A percentile compares a stretch with the other conserved stretches of the same genome.
Conservation (phyloP, 2,797 vertebrate genomes). For the Squalus acanthias region DNA sequence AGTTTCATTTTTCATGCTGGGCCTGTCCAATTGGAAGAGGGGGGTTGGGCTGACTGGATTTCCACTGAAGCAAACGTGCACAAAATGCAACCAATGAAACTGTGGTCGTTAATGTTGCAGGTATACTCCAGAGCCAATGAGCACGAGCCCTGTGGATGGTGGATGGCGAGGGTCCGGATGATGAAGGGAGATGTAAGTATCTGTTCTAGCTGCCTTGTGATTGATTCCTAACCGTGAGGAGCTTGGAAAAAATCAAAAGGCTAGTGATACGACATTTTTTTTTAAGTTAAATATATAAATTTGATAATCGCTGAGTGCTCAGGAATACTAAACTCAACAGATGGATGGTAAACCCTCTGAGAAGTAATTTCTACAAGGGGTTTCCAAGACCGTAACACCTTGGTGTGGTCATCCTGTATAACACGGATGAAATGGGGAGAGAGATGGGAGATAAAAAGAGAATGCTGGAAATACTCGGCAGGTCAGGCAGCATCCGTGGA, state of each 20-base stretch:
- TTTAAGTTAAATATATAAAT: too few relatives aligned
- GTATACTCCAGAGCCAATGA: conserved; percentile 86
- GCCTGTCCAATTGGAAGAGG: background rate
- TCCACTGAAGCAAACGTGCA: background rate
- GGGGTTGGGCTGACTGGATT: background rate
- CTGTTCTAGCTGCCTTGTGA: background rate
- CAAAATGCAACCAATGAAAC: background rate
- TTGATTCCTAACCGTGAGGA: background rate
- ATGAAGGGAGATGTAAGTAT: conserved; percentile 84
- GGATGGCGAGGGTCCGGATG: conserved; percentile 85
- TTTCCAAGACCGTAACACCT: background rate
- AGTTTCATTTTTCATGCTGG: too few relatives aligned
- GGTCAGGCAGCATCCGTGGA: too few relatives aligned
- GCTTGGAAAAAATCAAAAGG: background rate
- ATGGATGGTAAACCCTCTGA: too few relatives aligned
- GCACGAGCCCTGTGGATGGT: conserved; percentile 88
- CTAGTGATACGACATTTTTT: background rate
- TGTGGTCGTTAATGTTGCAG: conserved; percentile 47
- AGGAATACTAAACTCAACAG: too few relatives aligned
- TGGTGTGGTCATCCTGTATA: background rate
- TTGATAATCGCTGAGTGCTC: too few relatives aligned
- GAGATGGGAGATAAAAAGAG: too few relatives aligned
- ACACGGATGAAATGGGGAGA: background rate
- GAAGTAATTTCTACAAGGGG: too few relatives aligned
- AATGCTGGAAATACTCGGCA: too few relatives aligned